phyloP scores from a whole-genome alignment of 1,140 invertebrate genomes.

The Schlechtendalia chinensis region DNA sequence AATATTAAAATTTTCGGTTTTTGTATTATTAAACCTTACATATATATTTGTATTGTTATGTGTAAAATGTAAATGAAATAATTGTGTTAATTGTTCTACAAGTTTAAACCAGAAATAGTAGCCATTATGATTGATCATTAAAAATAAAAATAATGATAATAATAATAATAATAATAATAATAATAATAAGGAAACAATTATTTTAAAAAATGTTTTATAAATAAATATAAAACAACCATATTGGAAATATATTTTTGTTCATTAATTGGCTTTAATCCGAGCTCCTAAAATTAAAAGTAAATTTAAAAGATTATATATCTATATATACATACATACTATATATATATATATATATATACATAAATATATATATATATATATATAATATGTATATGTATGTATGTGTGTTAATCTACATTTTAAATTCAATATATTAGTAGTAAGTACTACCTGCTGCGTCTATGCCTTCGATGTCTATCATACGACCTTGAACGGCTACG shows the following conservation, averaged over 20 bases:
- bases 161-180: too few species aligned
- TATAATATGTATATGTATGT: not conserved
- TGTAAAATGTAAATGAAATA: not conserved
- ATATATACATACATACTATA: not conserved
- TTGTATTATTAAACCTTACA: not conserved
- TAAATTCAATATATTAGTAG: not conserved
- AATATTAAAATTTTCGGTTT: not conserved
- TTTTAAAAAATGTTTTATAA: not conserved
- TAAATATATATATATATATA: not conserved
- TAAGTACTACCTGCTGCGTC: slow-evolving; percentile 39
- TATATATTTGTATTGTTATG: not conserved
- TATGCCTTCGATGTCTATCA: slow-evolving; percentile 44
- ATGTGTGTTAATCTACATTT: not conserved
- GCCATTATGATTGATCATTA: not conserved
- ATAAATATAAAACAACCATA: slow-evolving; percentile 35
- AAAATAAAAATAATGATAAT: too few species aligned
- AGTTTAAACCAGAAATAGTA: slow-evolving; percentile 13
- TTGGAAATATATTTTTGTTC: slow-evolving; percentile 16
- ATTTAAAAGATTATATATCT: slow-evolving; percentile 4
- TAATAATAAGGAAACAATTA: slow-evolving; percentile 1
- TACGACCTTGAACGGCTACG: slow-evolving; percentile 39
- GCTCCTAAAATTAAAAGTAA: slow-evolving; percentile 46
- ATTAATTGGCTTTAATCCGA: slow-evolving; percentile 21
- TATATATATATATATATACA: not conserved
- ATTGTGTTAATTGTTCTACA: not conserved